A percentile compares a stretch with the other conserved stretches of the same genome.
Evolutionary conservation across 2,797 vertebrate genomes (phyloP).

Genomic region (Nannoperca obscura): DNA sequence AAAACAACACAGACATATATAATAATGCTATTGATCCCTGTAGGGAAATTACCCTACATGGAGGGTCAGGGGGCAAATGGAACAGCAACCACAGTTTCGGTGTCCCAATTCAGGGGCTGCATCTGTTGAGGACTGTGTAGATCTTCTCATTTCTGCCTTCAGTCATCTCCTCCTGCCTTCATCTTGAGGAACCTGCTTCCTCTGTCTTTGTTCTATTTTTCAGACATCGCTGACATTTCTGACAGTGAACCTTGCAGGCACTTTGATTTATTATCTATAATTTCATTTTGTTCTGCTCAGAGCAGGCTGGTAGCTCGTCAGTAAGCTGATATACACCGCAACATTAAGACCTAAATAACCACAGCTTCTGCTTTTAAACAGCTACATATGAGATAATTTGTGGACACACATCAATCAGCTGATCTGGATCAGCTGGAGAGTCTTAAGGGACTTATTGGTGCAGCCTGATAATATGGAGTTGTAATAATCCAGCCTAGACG

Average conservation of each 20-base stretch:
- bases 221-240: constrained; percentile 9
- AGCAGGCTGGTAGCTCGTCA: constrained; percentile 6
- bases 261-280: constrained; percentile 10
- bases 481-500: too few species aligned
- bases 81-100: neutral
- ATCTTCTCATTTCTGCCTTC: neutral
- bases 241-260: neutral
- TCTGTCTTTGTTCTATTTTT: neutral
- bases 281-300: constrained; percentile 5
- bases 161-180: neutral
- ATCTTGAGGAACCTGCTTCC: neutral
- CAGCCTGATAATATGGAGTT: too few species aligned
- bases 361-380: neutral
- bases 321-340: neutral
- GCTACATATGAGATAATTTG: neutral
- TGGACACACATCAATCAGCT: neutral
- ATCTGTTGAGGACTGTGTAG: neutral
- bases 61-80: constrained; percentile 4
- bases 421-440: too few species aligned
- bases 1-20: neutral
- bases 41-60: neutral
- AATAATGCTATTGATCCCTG: constrained; percentile 2
- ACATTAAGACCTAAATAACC: neutral
- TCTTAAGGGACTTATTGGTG: too few species aligned
- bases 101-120: neutral